These are phyloP conservation scores for Spinus olivaceus DNA, from an alignment of 2,797 vertebrate genomes.

Conservation along the genomic window DNA sequence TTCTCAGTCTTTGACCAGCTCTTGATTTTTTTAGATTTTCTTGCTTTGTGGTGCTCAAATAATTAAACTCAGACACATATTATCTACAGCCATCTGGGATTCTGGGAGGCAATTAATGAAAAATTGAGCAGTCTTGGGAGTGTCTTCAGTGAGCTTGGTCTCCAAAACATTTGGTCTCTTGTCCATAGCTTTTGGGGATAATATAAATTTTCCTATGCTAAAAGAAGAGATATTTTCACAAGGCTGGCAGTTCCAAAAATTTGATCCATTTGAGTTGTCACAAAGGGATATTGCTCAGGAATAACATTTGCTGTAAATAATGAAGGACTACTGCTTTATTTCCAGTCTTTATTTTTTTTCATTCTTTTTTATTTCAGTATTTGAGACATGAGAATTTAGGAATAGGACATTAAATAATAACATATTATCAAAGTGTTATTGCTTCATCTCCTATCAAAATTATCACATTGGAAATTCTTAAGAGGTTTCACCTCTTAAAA, in stretches of 20 bases:
- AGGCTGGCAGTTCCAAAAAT: background rate
- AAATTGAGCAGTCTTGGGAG: background rate
- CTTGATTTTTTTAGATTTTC: background rate
- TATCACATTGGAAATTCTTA: background rate
- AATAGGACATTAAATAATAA: background rate
- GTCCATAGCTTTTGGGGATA: background rate
- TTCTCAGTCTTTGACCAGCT: background rate
- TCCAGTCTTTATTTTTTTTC: background rate
- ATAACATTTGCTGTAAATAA: background rate
- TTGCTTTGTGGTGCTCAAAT: background rate
- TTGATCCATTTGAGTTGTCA: background rate
- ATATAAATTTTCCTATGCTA: background rate
- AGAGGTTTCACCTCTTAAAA: accelerated
- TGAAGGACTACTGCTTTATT: background rate
- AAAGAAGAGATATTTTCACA: background rate
- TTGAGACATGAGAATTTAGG: background rate
- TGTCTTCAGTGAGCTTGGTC: background rate
- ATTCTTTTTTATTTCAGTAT: background rate
- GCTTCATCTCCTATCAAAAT: background rate
- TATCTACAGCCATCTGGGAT: background rate
- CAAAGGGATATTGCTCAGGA: background rate
- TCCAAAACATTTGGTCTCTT: background rate
- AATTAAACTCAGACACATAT: background rate
- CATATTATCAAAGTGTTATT: background rate
- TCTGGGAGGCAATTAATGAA: background rate